Evolutionary conservation across 1,140 invertebrate genomes (phyloP).

Genomic region (Dryas iulia): DNA sequence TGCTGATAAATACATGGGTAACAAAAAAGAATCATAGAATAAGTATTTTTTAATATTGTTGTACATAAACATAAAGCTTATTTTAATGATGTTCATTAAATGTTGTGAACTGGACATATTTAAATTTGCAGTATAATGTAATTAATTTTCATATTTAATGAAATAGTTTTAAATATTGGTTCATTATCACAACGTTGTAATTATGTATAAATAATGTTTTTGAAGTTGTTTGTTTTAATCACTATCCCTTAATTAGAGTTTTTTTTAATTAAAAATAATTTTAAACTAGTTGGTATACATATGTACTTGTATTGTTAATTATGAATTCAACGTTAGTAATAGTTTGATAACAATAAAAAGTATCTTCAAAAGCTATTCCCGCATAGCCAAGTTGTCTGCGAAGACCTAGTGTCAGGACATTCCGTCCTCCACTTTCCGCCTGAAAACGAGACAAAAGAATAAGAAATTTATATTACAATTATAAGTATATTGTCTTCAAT

Average conservation of each 20-base stretch:
- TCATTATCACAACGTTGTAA: slow-evolving; percentile 63
- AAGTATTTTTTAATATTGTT: slow-evolving; percentile 15
- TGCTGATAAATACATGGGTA: slow-evolving; percentile 62
- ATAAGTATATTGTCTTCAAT: too few species aligned
- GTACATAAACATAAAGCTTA: slow-evolving; percentile 23
- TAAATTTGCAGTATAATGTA: slow-evolving; percentile 38
- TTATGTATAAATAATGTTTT: not conserved
- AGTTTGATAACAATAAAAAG: too few species aligned
- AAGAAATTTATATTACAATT: too few species aligned
- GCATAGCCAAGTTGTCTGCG: too few species aligned
- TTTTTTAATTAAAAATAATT: too few species aligned
- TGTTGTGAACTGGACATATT: slow-evolving; percentile 75
- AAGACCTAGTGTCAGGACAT: too few species aligned
- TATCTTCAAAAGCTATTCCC: too few species aligned
- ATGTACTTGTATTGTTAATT: too few species aligned
- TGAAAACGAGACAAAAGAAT: too few species aligned
- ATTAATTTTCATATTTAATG: slow-evolving; percentile 9
- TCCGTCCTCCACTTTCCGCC: too few species aligned
- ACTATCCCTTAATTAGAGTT: not conserved
- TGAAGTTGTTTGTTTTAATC: not conserved
- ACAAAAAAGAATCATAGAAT: slow-evolving; percentile 40
- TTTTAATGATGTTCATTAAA: slow-evolving; percentile 24
- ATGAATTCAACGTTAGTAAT: too few species aligned
- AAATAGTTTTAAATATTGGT: slow-evolving; percentile 55
- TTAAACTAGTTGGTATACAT: too few species aligned